Conservation (phyloP, 2,888 invertebrate genomes). For the Cephus pulcher region DNA sequence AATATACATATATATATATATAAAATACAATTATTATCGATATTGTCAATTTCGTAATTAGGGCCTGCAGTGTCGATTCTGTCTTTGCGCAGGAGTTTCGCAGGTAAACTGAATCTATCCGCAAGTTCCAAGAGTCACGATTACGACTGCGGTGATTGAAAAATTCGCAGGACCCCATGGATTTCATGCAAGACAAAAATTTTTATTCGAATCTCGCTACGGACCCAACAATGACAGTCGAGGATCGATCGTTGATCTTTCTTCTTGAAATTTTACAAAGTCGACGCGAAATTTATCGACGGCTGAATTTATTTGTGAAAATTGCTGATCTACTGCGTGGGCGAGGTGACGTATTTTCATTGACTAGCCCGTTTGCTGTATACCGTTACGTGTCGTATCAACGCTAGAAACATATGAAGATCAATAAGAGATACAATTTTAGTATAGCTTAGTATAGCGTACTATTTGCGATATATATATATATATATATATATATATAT, state of each 20-base stretch:
- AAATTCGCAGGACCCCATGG: background rate
- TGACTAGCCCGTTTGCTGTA: background rate
- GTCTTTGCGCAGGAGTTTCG: background rate
- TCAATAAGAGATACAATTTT: background rate
- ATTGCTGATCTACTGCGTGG: background rate
- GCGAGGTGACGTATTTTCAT: background rate
- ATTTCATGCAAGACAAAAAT: slow-evolving; percentile 13
- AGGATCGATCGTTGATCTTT: background rate
- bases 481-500: slow-evolving; percentile 2
- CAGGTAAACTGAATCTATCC: background rate
- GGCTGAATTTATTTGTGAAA: background rate
- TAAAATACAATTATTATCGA: slow-evolving; percentile 31
- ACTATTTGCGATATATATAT: slow-evolving; percentile 1
- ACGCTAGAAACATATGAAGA: slow-evolving; percentile 2
- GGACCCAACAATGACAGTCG: background rate
- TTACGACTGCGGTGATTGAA: background rate
- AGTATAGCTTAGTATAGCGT: background rate
- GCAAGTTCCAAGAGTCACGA: background rate
- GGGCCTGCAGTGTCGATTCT: background rate
- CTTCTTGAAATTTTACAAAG: background rate
- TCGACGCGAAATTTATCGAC: background rate
- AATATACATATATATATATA: slow-evolving; percentile 12
- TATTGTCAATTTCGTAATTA: slow-evolving; percentile 43
- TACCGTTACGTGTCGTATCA: slow-evolving; percentile 1
- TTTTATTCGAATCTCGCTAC: background rate